Evolutionary conservation across 1,140 invertebrate species (phyloP).

Genomic region (Drosophila saltans): DNA sequence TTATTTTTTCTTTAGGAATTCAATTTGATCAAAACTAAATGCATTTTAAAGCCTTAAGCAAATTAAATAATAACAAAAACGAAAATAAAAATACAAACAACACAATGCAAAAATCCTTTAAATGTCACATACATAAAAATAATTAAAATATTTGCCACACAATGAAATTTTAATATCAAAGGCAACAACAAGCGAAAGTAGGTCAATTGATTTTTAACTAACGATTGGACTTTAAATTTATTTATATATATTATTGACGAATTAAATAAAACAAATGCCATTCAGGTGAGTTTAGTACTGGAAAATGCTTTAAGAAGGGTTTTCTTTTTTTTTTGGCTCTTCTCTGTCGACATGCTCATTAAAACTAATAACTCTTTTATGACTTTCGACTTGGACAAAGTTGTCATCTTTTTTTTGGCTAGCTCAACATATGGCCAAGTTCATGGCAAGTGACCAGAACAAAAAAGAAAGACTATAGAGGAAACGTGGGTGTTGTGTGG

Average conservation of each 20-base stretch:
- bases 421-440: constrained; percentile 39
- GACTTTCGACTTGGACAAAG: constrained; percentile 33
- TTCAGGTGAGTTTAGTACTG: not conserved
- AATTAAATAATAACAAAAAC: constrained; percentile 12
- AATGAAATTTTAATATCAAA: constrained; percentile 36
- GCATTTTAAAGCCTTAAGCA: constrained; percentile 8
- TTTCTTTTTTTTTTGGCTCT: constrained; percentile 7
- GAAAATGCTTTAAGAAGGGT: not conserved
- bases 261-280: not conserved
- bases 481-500: constrained; percentile 8
- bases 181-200: constrained; percentile 21
- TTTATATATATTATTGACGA: not conserved
- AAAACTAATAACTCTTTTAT: constrained; percentile 70
- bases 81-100: constrained; percentile 14
- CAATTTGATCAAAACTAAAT: constrained; percentile 7
- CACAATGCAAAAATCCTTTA: constrained; percentile 15
- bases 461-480: not conserved
- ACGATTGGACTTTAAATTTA: constrained; percentile 38
- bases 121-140: constrained; percentile 34
- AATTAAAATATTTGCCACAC: constrained; percentile 39
- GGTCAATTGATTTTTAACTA: constrained; percentile 50
- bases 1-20: not conserved
- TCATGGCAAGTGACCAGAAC: constrained; percentile 12
- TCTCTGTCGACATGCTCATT: constrained; percentile 33
- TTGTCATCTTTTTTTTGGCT: constrained; percentile 38